These are phyloP conservation scores for Meteorus sp. DNA, from an alignment of 1,140 invertebrate genomes.

Conservation along the genomic window DNA sequence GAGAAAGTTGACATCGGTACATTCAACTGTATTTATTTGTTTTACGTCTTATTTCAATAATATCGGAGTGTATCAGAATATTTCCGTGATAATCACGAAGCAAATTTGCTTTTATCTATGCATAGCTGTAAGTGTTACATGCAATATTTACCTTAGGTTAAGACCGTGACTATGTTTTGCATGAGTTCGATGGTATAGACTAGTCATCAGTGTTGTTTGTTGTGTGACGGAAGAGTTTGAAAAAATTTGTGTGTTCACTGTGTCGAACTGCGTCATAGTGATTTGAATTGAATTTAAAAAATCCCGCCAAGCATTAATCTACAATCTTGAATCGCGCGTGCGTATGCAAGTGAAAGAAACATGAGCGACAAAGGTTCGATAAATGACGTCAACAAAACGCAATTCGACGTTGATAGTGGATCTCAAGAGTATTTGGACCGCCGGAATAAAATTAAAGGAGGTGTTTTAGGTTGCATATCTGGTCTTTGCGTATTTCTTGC, in stretches of 20 bases:
- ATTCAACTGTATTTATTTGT: not conserved
- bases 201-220: not conserved
- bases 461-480: slow-evolving; percentile 41
- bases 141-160: too few species aligned
- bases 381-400: too few species aligned
- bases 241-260: not conserved
- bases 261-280: not conserved
- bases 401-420: not conserved
- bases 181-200: too few species aligned
- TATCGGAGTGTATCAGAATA: too few species aligned
- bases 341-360: too few species aligned
- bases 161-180: too few species aligned
- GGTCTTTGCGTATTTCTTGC: slow-evolving; percentile 40
- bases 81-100: too few species aligned
- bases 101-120: too few species aligned
- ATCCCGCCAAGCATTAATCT: not conserved
- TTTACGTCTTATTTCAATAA: not conserved
- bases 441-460: slow-evolving; percentile 26
- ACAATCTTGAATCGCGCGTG: too few species aligned
- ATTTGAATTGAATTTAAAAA: not conserved
- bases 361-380: too few species aligned
- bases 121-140: not conserved
- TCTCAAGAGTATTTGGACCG: not conserved
- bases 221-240: not conserved
- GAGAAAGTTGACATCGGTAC: not conserved